These are phyloP conservation scores for Drosophila busckii DNA, from an alignment of 1,140 invertebrate species.

Conservation along the genomic window DNA sequence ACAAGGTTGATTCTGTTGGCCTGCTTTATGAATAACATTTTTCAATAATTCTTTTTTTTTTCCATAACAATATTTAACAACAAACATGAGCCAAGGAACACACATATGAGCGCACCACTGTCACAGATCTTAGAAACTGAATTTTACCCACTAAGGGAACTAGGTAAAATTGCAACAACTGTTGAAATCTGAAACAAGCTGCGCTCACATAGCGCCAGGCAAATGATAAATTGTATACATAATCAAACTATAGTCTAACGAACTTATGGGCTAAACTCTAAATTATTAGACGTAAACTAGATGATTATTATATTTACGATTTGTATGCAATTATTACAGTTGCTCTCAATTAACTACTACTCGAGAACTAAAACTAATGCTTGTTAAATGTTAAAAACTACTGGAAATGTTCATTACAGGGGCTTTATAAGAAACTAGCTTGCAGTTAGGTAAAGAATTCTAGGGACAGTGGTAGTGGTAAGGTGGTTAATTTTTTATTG, in stretches of 20 bases:
- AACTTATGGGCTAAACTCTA: conserved; percentile 38
- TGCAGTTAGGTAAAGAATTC: conserved; percentile 11
- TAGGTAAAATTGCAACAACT: conserved; percentile 65
- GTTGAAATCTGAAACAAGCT: conserved; percentile 40
- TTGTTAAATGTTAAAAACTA: conserved; percentile 44
- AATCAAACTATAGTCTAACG: conserved; percentile 10
- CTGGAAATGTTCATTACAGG: conserved; percentile 62
- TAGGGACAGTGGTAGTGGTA: no score
- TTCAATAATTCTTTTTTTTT: no score
- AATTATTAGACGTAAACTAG: conserved; percentile 45
- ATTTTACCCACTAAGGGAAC: conserved; percentile 72
- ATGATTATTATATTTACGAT: conserved; percentile 24
- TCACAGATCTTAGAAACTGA: conserved; percentile 51
- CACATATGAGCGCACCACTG: conserved; percentile 31
- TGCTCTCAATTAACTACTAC: conserved; percentile 5
- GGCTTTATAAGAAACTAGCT: conserved; percentile 7
- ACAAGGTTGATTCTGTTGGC: conserved; percentile 15
- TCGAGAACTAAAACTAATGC: conserved; percentile 4
- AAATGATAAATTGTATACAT: conserved; percentile 5
- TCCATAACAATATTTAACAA: conserved; percentile 15
- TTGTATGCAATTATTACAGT: conserved; percentile 24
- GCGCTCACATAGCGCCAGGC: conserved; percentile 22
- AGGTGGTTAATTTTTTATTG: conserved; percentile 7
- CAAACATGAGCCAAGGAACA: conserved; percentile 35
- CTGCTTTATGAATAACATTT: conserved; percentile 20